Evolutionary conservation across 2,888 invertebrate genomes (phyloP).

Genomic region (Eupelmus urozonus): DNA sequence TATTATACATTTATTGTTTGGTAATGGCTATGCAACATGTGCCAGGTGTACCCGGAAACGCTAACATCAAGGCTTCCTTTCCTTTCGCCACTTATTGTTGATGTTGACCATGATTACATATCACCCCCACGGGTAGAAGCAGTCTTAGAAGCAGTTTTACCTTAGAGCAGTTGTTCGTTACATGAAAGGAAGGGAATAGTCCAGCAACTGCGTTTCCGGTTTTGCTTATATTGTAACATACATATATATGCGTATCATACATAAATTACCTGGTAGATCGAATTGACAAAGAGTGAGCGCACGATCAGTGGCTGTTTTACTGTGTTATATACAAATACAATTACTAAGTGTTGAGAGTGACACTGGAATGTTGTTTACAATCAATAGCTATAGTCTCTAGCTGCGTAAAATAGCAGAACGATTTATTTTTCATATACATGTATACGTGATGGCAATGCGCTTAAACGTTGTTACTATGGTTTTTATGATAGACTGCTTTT

Average conservation of each 20-base stretch:
- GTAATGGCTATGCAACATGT: not conserved
- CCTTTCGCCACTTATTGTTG: slow-evolving; percentile 10
- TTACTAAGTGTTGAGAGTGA: slow-evolving; percentile 41
- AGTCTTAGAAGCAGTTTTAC: not conserved
- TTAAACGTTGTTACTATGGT: slow-evolving; percentile 35
- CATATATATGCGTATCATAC: slow-evolving; percentile 7
- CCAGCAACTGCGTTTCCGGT: slow-evolving; percentile 34
- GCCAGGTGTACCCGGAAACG: not conserved
- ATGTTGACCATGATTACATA: not conserved
- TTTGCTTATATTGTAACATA: slow-evolving; percentile 30
- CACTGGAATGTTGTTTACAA: slow-evolving; percentile 46
- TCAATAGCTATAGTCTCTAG: slow-evolving; percentile 16
- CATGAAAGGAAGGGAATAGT: slow-evolving; percentile 51
- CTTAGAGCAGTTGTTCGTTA: slow-evolving; percentile 35
- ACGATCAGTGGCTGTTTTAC: slow-evolving; percentile 40
- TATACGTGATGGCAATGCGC: slow-evolving; percentile 27
- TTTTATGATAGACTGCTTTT: slow-evolving; percentile 39
- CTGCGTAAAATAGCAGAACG: not conserved
- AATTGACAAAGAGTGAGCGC: slow-evolving; percentile 26
- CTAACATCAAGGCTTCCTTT: slow-evolving; percentile 23
- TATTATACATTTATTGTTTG: not conserved
- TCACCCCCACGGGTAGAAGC: slow-evolving; percentile 21
- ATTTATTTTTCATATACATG: slow-evolving; percentile 8
- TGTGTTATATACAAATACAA: not conserved
- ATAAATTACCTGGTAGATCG: slow-evolving; percentile 9